Base-by-base conservation (phyloP, 2,113 vertebrate species). In the Trogon melanurus region DNA sequence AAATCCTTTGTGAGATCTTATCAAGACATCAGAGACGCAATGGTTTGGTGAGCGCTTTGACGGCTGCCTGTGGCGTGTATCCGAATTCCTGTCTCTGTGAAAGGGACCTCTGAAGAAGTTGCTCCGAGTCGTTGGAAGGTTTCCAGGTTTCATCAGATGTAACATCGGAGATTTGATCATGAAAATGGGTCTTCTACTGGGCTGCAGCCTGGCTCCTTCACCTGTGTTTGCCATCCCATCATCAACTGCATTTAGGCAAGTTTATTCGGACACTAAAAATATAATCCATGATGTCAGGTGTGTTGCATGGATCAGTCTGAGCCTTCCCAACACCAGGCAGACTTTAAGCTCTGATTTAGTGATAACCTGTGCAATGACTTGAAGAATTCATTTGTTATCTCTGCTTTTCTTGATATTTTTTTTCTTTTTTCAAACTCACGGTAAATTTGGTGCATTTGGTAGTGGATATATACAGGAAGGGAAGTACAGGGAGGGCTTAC, bases 261-360 rank as follows among this genome's bases (percentile, higher is more conserved):
- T 34, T 81, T 67, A 30, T 72, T 86, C n/a, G 30, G 47, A 11
- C 17, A 38, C 30, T 30, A n/a, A 27, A 70, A 91, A 27, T 4
- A 67, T 1, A 54, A 85, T 3, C 32, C 26, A 3, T 6, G 21
- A 32, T 0, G 0, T 38, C 27, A 32, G 32, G 16, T 38, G 38
- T 14, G 36, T 23, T 51, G 38, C 8, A 41, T 18, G 25, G 58
- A 29, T 47, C 69, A 50, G 21, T 6, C 20, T 44, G 79, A 32
- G 15, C 60, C 48, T 62, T 70, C 83, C 56, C 70, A 82, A 2
- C 1, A 6, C 36, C 34, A 3, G 1, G 22, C 34, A 61, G n/a
- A 36, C 32, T 45, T 67, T 8, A 41, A 53, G 47, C 5, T 67
- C 53, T 53, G 44, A 15, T 61, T 81, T 57, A 48, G 56, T 34